Conservation (phyloP, 2,888 invertebrate genomes). For the Allygus modestus region DNA sequence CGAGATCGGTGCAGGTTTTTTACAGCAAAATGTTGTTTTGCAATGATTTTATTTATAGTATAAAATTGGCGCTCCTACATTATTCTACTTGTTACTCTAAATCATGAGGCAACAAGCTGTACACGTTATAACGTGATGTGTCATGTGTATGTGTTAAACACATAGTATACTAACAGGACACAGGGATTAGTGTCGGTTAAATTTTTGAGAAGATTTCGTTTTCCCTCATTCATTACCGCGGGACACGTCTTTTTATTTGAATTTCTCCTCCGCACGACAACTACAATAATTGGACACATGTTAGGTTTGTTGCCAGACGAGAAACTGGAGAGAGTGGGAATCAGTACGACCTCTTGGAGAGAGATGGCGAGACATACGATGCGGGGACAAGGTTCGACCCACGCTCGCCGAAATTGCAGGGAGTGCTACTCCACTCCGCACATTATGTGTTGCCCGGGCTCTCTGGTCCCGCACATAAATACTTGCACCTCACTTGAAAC, state of each 20-base stretch:
- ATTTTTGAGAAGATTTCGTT: too few relatives aligned
- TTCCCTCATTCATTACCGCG: neutral
- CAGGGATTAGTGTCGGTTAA: too few relatives aligned
- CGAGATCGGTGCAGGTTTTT: too few relatives aligned
- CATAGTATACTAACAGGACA: too few relatives aligned
- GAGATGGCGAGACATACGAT: conserved; percentile 7
- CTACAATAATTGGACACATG: conserved; percentile 34
- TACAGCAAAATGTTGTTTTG: too few relatives aligned
- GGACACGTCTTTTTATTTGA: neutral
- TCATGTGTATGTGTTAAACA: too few relatives aligned
- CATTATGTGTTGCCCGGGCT: neutral
- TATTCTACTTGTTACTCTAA: too few relatives aligned
- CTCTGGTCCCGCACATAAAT: conserved; percentile 3
- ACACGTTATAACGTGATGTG: too few relatives aligned
- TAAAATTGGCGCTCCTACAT: too few relatives aligned
- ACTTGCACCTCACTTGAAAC: conserved; percentile 2
- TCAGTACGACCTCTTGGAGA: neutral
- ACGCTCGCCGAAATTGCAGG: neutral
- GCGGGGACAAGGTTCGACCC: neutral
- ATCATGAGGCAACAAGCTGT: too few relatives aligned
- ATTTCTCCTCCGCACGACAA: conserved; percentile 15
- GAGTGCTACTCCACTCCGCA: conserved; percentile 1
- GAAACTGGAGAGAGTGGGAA: neutral
- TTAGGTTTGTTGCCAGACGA: conserved; percentile 4
- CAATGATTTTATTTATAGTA: too few relatives aligned